Evolutionary conservation across 2,797 vertebrate genomes (phyloP), one percentile per base, ranked within the genome.

Genomic region (Coendou prehensilis): DNA sequence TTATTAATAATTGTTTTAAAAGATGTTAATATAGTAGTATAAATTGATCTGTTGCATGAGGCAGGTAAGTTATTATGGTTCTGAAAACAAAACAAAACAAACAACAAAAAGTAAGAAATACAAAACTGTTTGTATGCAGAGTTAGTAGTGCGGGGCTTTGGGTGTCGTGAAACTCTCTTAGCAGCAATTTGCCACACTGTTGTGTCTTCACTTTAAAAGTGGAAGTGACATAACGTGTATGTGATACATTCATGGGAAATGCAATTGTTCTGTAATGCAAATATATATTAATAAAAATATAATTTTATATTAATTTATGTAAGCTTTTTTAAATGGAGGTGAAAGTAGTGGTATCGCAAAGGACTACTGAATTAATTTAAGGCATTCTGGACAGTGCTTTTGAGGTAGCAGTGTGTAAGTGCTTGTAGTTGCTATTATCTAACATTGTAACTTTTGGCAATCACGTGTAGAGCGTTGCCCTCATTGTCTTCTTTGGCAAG

Each of bases 1-100:
- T 86, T 80, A 50, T 89, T 89, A 89, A 33, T 23, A 89, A 54
- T 67, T 89, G 73, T 86, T 94, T 67, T n/a, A 15, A 81, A 93
- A 78, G 2, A 54, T 63, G 22, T 57, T 37, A 57, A 8, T 22
- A 2, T 78, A 33, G 15, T 45, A 1, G 15, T 64, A 2, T 64
- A 71, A 37, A 18, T 71, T 0, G 3, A 22, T 71, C 18, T n/a
- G 17, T 69, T 71, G 50, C 9, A 33, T 20, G 9, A 7, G 50
- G 3, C 63, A 9, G 59, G 6, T 61, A 18, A 67, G 59, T 61
- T 54, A 37, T 9, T 61, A 23, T 1, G 52, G 10, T 26, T 61
- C 30, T 80, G 45, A n/a, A 6, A 54, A 30, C 10, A 9, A 41
- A 28, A 52, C 26, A 73, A 73, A 45, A n/a, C 17, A 47, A 76